Percentiles rank a stretch among this genome's conserved stretches.
Conservation (phyloP, 1,140 invertebrate genomes). For the Anadara kagoshimensis region DNA sequence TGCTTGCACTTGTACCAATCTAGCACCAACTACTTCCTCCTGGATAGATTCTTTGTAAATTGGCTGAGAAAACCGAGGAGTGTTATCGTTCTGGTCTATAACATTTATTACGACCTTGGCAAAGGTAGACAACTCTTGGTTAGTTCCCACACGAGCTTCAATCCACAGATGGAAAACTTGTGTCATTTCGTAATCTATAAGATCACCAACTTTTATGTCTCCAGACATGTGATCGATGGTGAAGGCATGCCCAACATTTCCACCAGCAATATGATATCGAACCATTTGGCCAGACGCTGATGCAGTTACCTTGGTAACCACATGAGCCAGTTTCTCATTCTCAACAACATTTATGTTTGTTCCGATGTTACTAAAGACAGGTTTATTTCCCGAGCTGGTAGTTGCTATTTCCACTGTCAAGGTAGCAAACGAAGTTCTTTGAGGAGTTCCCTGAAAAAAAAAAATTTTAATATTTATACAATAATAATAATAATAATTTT, state of each 20-base stretch:
- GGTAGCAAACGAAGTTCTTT: conserved; percentile 41
- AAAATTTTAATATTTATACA: neutral
- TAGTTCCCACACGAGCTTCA: conserved; percentile 84
- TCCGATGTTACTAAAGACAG: conserved; percentile 42
- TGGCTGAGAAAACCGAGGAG: conserved; percentile 86
- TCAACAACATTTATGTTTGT: conserved; percentile 34
- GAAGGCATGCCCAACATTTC: conserved; percentile 90
- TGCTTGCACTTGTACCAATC: conserved; percentile 48
- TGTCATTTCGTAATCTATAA: conserved; percentile 91
- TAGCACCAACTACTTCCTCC: conserved; percentile 79
- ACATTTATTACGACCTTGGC: conserved; percentile 55
- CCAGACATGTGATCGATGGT: conserved; percentile 86
- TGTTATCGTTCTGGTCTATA: conserved; percentile 85
- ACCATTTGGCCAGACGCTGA: conserved; percentile 78
- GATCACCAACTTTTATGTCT: conserved; percentile 84
- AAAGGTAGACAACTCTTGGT: conserved; percentile 47
- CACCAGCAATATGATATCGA: conserved; percentile 83
- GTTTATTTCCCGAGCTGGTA: conserved; percentile 23
- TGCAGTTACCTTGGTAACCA: conserved; percentile 72
- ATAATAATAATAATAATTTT: too few species aligned
- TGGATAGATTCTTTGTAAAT: conserved; percentile 89
- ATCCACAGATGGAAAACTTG: conserved; percentile 93
- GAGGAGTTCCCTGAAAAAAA: conserved; percentile 46
- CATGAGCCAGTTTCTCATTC: conserved; percentile 58
- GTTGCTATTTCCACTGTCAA: conserved; percentile 46